Conservation (phyloP, 2,797 vertebrate species). For the Pagetopsis macropterus region DNA sequence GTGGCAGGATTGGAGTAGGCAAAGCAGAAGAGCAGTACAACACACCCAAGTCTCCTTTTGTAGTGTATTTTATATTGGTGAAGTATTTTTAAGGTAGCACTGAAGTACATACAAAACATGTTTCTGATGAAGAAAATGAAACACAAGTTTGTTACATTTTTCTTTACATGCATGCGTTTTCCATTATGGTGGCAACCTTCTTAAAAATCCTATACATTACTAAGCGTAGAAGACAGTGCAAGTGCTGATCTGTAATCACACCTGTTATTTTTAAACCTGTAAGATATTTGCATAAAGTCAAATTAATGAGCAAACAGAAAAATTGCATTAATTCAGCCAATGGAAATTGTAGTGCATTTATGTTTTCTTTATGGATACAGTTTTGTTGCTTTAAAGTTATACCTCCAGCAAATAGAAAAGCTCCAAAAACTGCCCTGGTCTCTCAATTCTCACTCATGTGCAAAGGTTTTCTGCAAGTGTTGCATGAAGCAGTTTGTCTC, state of each 20-base stretch:
- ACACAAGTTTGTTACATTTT: not conserved
- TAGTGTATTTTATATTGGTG: not conserved
- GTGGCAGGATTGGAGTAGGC: constrained; percentile 35
- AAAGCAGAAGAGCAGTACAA: constrained; percentile 7
- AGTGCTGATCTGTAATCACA: not conserved
- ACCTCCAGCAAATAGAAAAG: not conserved
- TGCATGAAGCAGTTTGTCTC: constrained; percentile 15
- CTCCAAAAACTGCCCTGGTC: constrained; percentile 6
- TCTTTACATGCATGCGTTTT: not conserved
- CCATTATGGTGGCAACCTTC: accelerated
- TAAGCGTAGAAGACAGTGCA: not conserved
- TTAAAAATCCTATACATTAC: not conserved
- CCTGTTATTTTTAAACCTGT: not conserved
- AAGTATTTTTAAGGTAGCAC: not conserved
- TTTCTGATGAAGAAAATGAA: not conserved
- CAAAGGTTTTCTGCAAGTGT: not conserved
- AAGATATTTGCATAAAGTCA: not conserved
- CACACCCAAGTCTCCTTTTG: too few species aligned
- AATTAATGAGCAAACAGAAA: not conserved
- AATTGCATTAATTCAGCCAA: not conserved
- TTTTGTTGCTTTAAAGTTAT: not conserved
- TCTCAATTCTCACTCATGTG: not conserved
- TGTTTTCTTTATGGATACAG: not conserved
- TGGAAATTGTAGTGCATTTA: not conserved
- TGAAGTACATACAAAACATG: not conserved